Evolutionary conservation across 2,797 vertebrate genomes (phyloP).

Genomic region (Coranthus polyacanthus): DNA sequence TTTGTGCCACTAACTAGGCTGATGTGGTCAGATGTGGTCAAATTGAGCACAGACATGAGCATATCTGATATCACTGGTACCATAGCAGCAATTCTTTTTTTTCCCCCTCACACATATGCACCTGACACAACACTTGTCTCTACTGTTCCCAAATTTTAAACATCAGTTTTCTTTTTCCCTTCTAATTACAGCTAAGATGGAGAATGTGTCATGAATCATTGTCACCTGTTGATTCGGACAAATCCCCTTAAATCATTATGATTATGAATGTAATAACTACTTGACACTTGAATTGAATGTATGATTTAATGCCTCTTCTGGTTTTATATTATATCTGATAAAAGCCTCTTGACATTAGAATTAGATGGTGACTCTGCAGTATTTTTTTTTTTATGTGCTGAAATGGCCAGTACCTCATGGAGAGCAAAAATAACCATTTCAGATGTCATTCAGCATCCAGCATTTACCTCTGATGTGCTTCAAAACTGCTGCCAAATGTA

Average conservation of each 20-base stretch:
- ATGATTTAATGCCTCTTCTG: neutral
- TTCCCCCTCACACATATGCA: no score
- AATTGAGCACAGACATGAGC: no score
- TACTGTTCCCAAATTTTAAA: no score
- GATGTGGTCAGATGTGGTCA: no score
- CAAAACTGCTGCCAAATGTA: conserved; percentile 17
- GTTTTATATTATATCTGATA: conserved; percentile 15
- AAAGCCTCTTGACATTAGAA: conserved; percentile 10
- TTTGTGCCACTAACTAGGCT: neutral
- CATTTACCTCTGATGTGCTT: neutral
- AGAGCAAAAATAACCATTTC: neutral
- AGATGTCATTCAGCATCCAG: neutral
- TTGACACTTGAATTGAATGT: neutral
- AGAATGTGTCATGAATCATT: conserved; percentile 7
- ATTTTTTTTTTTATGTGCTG: no score
- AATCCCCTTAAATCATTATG: neutral
- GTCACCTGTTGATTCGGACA: conserved; percentile 8
- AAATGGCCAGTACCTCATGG: no score
- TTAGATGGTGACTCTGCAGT: neutral
- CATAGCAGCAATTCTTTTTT: no score
- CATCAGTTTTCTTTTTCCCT: no score
- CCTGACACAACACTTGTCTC: no score
- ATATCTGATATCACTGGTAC: no score
- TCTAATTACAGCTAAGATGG: conserved; percentile 6
- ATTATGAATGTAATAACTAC: neutral